Conservation (phyloP, 1,140 invertebrate species). For the Formica exsecta region DNA sequence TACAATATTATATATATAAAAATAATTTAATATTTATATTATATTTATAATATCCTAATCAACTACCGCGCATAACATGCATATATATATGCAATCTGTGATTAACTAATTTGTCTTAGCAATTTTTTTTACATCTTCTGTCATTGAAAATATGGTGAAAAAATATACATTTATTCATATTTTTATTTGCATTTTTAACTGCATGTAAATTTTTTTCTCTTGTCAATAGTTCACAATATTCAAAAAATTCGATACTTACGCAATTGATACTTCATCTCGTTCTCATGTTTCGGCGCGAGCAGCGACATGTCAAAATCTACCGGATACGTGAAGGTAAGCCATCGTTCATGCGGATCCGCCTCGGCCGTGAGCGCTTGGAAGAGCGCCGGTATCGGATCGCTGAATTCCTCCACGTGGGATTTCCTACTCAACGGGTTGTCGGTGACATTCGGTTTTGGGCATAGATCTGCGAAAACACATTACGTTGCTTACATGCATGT, state of each 20-base stretch:
- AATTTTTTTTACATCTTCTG: neutral
- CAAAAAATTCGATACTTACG: slow-evolving; percentile 86
- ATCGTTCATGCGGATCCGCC: slow-evolving; percentile 90
- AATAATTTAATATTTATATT: slow-evolving; percentile 7
- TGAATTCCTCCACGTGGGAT: slow-evolving; percentile 95
- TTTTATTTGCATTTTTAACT: neutral
- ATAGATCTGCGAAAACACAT: slow-evolving; percentile 90
- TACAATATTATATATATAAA: neutral
- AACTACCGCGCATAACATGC: neutral
- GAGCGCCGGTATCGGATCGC: slow-evolving; percentile 93
- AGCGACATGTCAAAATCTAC: slow-evolving; percentile 89
- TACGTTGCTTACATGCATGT: neutral
- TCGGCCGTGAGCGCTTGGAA: slow-evolving; percentile 94
- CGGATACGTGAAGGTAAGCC: slow-evolving; percentile 93
- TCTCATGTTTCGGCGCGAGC: slow-evolving; percentile 87
- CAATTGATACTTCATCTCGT: slow-evolving; percentile 90
- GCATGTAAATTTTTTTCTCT: too few relatives aligned
- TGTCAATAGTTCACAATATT: too few relatives aligned
- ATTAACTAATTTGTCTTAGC: neutral
- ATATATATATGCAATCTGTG: neutral
- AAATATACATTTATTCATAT: neutral
- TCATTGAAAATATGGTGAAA: neutral
- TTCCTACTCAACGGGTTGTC: slow-evolving; percentile 91
- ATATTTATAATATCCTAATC: neutral
- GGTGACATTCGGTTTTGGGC: slow-evolving; percentile 94